Evolutionary conservation across 2,113 vertebrate species (phyloP), one percentile per base, ranked within the genome.

Genomic region (Microtus montanus): DNA sequence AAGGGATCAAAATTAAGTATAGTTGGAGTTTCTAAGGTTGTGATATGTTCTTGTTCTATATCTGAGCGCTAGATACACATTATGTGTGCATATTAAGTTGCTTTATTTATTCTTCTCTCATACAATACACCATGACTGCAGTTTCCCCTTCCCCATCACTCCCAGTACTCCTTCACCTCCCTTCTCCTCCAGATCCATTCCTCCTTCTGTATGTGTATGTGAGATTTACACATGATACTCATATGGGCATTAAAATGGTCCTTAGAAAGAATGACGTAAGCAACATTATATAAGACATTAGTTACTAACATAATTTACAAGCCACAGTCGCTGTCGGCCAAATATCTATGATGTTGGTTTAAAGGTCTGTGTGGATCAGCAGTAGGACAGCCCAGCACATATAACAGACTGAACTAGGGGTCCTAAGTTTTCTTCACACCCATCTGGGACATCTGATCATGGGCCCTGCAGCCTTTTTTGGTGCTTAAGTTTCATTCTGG

Each of bases 231-330:
- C 44, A 1, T 19, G 15, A 68, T 91, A 61, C 64, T 28, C 75
- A 35, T 13, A 49, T 52, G 13, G 28, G 24, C 47, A 85, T 63
- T n/a, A 26, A 91, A 66, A 52, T 52, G 0, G 20, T 88, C 71
- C 90, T 85, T 3, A 64, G 52, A 89, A 85, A 64, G 52, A 91
- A 85, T 89, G 41, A 75, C 41, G 52, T n/a, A 35, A 95, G 41
- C 30, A 75, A 85, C 35, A 13, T 52, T 90, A 84, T 80, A 75
- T 41, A 54, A 35, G 28, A 77, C 58, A 73, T 89, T 75, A 71
- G 64, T 90, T 54, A 44, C 49, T 90, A 80, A 86, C 14, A 38
- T 80, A 41, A 93, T 87, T 80, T 41, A 63, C 35, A 89, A 41
- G 9, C n/a, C 13, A 84, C 64, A 49, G 86, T 66, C 35, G 47